A percentile compares a stretch with the other conserved stretches of the same genome.
These are phyloP conservation scores for Equus quagga DNA, from an alignment of 2,113 vertebrate genomes.

Conservation along the genomic window DNA sequence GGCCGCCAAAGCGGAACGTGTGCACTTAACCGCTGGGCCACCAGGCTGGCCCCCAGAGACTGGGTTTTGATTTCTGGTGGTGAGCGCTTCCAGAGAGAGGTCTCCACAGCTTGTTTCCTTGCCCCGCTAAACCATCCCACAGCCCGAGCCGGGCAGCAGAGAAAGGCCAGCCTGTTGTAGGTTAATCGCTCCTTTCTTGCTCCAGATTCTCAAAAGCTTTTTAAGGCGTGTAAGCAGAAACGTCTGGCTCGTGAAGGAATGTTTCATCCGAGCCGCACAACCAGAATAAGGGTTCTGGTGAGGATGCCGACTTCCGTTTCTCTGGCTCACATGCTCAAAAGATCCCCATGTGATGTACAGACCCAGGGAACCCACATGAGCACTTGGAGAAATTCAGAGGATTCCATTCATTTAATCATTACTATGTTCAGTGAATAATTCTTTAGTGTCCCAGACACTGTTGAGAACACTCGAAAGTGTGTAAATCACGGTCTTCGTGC, in stretches of 20 bases:
- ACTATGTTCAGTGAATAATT: neutral
- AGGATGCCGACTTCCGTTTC: neutral
- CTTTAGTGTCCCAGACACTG: neutral
- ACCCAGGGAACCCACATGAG: neutral
- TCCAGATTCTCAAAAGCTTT: slow-evolving; percentile 31
- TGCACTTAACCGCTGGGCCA: no score
- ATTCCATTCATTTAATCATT: neutral
- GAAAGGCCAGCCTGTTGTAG: neutral
- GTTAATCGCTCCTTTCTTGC: neutral
- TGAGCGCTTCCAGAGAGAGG: neutral
- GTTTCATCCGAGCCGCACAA: neutral
- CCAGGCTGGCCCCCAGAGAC: no score
- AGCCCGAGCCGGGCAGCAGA: neutral
- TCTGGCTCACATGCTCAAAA: neutral
- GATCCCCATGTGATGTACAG: fast-evolving
- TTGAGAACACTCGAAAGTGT: neutral
- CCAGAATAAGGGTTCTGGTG: no score
- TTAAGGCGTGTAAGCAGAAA: neutral
- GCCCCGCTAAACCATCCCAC: neutral
- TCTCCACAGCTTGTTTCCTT: neutral
- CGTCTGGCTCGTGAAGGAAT: neutral
- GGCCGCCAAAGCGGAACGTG: no score
- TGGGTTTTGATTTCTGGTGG: neutral
- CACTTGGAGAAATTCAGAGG: neutral
- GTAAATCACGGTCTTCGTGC: neutral